Base-by-base conservation (phyloP, 2,888 invertebrate genomes). In the Napeogenes sylphis region DNA sequence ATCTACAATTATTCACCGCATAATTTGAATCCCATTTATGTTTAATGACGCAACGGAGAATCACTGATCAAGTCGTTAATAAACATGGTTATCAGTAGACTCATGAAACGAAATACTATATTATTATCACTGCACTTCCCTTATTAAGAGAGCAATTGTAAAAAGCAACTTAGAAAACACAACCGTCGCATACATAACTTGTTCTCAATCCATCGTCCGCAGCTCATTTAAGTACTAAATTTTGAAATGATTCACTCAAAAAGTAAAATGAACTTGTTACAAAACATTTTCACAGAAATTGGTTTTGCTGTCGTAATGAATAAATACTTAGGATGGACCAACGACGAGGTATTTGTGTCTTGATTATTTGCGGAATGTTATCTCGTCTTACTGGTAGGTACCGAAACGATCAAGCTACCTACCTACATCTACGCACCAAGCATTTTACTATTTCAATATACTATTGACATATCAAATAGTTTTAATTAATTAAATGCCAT, bases 321-420 rank as follows among this genome's bases (percentile, higher is more conserved):
- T 21, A 21, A 21, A 21, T 65, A 67, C 47, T 58, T 51, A 53
- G 61, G 38, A 32, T 14, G 38, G 32, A 47, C 42, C 38, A 54
- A 46, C 57, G 42, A 14, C 35, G 5, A 14, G 4, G 4, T 55
- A 35, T 38, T 42, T 58, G 56, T 58, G 51, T 14, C 54, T 59
- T 61, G 47, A 46, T 58, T 51, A 62, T 59, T 62, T 45, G 47
- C 32, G 62, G 66, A 69, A 68, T 70, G 61, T 54, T 60, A 65
- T 63, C 67, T 58, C 46, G 21, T 64, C 64, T 61, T 64, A 68
- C 62, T 21, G 21, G 21, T 21, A 61, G 51, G 58, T 62, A 61
- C 61, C 59, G 38, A 66, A 65, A 66, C 67, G 61, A 66, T 63
- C 65, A 68, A 69, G 67, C 71, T 63, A 71, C 67, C 5, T 35